phyloP scores from a whole-genome alignment of 2,888 invertebrate species.

The Agrotis clavis region DNA sequence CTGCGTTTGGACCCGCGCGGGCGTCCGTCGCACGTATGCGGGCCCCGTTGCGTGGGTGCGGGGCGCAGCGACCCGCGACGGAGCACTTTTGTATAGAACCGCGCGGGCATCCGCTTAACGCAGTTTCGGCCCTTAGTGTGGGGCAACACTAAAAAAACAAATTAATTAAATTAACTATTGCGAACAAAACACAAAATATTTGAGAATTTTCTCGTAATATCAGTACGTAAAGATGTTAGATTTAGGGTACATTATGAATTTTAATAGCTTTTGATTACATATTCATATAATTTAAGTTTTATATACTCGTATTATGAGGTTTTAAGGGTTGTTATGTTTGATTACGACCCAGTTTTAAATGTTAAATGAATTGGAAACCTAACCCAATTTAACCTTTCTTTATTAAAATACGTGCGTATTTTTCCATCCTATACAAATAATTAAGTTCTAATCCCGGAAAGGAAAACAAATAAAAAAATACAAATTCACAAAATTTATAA shows the following conservation, averaged over 20 bases:
- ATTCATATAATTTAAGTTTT: neutral
- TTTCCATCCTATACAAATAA: conserved; percentile 55
- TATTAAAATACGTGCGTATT: conserved; percentile 9
- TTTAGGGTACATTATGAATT: neutral
- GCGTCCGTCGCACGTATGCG: no score
- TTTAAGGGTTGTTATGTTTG: neutral
- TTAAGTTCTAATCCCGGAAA: conserved; percentile 30
- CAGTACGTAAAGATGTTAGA: neutral
- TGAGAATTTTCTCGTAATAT: no score
- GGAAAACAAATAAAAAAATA: conserved; percentile 40
- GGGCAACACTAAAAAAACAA: no score
- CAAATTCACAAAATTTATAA: conserved; percentile 52
- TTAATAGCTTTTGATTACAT: neutral
- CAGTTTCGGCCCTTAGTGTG: no score
- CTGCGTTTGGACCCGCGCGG: no score
- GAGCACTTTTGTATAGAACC: no score
- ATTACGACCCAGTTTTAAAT: conserved; percentile 1
- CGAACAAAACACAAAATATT: no score
- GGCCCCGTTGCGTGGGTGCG: no score
- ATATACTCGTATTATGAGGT: neutral
- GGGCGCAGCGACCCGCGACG: no score
- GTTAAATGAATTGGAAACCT: conserved; percentile 2
- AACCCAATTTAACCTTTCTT: conserved; percentile 23
- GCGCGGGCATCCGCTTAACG: no score
- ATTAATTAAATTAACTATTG: no score